These are phyloP conservation scores for Octonoba sinensis DNA, from an alignment of 2,888 invertebrate genomes.

Conservation along the genomic window DNA sequence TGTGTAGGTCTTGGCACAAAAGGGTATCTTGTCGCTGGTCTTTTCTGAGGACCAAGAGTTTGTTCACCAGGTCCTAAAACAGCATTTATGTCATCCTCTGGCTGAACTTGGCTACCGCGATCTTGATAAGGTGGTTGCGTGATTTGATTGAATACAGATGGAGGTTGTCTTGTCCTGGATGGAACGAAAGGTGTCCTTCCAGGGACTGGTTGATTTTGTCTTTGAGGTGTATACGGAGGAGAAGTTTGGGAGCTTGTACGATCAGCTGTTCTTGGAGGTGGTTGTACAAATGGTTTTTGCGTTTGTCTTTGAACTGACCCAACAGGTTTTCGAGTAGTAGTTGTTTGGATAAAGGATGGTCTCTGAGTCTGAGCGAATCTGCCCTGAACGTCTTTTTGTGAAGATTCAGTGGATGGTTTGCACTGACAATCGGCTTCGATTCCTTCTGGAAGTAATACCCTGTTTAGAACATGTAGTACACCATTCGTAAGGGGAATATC, in stretches of 20 bases:
- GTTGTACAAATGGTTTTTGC: conserved; percentile 17
- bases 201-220: not conserved
- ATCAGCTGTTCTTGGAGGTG: not conserved
- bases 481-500: conserved; percentile 68
- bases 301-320: conserved; percentile 25
- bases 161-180: conserved; percentile 24
- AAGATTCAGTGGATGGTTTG: conserved; percentile 30
- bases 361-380: conserved; percentile 20
- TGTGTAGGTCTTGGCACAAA: conserved; percentile 1
- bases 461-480: conserved; percentile 68
- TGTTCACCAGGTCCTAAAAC: conserved; percentile 21
- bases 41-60: conserved; percentile 11
- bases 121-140: conserved; percentile 15
- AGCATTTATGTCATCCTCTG: conserved; percentile 32
- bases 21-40: conserved; percentile 34
- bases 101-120: not conserved
- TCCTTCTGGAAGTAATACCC: conserved; percentile 68
- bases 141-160: conserved; percentile 1
- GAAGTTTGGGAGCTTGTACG: conserved; percentile 10
- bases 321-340: conserved; percentile 33
- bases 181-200: conserved; percentile 24
- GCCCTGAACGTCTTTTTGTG: conserved; percentile 4
- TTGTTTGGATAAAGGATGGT: conserved; percentile 7
- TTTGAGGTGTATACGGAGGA: not conserved
- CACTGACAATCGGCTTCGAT: conserved; percentile 65